phyloP scores from a whole-genome alignment of 1,140 invertebrate species.

The Nasonia giraulti region DNA sequence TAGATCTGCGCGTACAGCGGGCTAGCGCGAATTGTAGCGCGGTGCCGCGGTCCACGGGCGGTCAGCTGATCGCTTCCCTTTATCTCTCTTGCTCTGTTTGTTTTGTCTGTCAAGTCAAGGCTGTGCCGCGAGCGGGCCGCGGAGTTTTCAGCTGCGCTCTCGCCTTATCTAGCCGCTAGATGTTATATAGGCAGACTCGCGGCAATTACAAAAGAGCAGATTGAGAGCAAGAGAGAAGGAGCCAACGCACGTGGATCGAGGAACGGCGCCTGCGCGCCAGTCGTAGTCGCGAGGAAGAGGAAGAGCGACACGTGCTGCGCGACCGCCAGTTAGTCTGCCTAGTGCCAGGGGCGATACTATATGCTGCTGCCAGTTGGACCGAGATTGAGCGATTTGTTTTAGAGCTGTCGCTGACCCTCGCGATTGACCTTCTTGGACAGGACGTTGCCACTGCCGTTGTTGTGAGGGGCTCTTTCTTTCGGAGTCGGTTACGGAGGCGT shows the following conservation, averaged over 20 bases:
- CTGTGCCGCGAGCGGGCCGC: too few species aligned
- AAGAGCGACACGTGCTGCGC: slow-evolving; percentile 20
- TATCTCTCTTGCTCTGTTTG: neutral
- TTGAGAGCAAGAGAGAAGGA: neutral
- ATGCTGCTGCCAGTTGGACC: neutral
- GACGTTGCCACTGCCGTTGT: too few species aligned
- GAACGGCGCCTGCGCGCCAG: slow-evolving; percentile 1
- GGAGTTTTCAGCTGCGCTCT: neutral
- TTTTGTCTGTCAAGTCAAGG: neutral
- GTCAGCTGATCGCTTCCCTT: neutral
- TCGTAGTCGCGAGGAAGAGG: neutral
- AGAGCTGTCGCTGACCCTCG: too few species aligned
- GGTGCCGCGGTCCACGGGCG: too few species aligned
- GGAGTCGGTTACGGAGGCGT: too few species aligned
- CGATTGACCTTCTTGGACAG: too few species aligned
- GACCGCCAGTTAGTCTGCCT: slow-evolving; percentile 1
- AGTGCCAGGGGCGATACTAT: slow-evolving; percentile 3
- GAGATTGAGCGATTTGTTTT: neutral
- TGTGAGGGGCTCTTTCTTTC: too few species aligned
- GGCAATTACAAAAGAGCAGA: neutral
- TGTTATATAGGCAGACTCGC: neutral
- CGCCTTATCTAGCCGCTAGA: neutral
- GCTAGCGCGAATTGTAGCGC: too few species aligned
- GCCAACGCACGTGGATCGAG: neutral
- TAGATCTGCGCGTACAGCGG: neutral